Conservation (phyloP, 2,888 invertebrate genomes). For the Ichneumoninae sp. region DNA sequence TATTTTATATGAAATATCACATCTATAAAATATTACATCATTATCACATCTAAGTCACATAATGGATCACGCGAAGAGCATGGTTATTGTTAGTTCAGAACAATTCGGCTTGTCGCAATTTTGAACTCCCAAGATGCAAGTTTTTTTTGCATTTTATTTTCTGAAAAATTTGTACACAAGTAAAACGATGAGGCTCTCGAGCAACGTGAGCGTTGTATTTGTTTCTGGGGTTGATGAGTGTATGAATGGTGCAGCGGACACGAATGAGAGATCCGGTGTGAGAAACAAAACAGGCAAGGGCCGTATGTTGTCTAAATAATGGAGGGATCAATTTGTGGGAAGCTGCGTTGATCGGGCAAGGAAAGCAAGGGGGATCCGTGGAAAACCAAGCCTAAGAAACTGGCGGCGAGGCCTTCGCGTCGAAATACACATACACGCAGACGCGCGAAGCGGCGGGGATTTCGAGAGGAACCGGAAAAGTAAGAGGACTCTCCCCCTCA, state of each 20-base stretch:
- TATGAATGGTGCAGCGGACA: conserved; percentile 1
- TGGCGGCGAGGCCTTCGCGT: not conserved
- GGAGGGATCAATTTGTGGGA: conserved; percentile 23
- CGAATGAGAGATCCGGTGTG: conserved; percentile 12
- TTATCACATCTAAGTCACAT: too few relatives aligned
- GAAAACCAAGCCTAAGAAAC: conserved; percentile 27
- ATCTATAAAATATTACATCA: too few relatives aligned
- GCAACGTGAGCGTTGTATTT: conserved; percentile 33
- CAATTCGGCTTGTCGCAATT: too few relatives aligned
- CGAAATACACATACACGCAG: not conserved
- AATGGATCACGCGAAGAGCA: too few relatives aligned
- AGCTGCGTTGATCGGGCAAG: conserved; percentile 40
- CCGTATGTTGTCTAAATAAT: conserved; percentile 36
- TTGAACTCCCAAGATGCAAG: too few relatives aligned
- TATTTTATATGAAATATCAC: too few relatives aligned
- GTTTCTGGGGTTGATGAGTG: conserved; percentile 45
- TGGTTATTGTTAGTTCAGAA: too few relatives aligned
- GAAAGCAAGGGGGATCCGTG: conserved; percentile 29
- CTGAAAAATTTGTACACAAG: not conserved
- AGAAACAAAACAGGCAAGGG: conserved; percentile 18
- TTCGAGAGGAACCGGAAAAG: conserved; percentile 59
- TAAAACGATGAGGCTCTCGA: not conserved
- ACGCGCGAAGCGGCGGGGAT: conserved; percentile 40
- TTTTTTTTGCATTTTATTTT: not conserved
- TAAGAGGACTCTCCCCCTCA: conserved; percentile 60